Base-by-base conservation (phyloP, 2,888 invertebrate species). In the Drosophila picticornis region DNA sequence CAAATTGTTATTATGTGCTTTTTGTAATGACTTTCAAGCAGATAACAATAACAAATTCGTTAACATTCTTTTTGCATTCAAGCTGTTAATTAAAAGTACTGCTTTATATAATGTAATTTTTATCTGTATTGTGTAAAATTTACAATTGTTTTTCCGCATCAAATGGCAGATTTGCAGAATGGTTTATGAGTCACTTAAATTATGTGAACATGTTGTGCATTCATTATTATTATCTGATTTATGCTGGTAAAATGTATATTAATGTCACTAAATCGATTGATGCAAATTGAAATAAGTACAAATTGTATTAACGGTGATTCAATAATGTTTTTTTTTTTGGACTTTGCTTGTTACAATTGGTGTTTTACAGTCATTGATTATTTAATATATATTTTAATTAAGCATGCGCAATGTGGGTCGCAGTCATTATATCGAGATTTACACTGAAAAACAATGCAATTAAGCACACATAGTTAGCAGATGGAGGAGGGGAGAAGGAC, bases 351-450 rank as follows among this genome's bases (percentile, higher is more conserved):
- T 51, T 32, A 13, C 31, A 40, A 43, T 46, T 31, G 34, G 52
- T 32, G 52, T 61, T 75, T 65, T 53, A 38, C 66, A 34, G 34
- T 51, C 51, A 72, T 57, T 72, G 57, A 64, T 27, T 72, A 63
- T 75, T 72, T 65, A 71, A 59, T 83, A 66, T 81, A 81, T 81
- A 77, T 84, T 81, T 88, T 88, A 83, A 88, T 84, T 88, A 88
- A 83, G 77, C 78, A 84, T 81, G 77, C 84, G 84, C 80, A 59
- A 59, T 38, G 73, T 68, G 76, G 74, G 72, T 64, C 68, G 77
- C 69, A 77, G 71, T 72, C 73, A 80, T 74, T 77, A 81, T 77
- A 84, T 83, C 76, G 67, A 83, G 88, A 88, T 85, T 88, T 85
- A 77, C 75, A 71, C 67, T 71, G 63, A 63, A 71, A 72, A 71